phyloP scores from a whole-genome alignment of 92 coral and sea anemone genomes.

The Meandrina meandrites region DNA sequence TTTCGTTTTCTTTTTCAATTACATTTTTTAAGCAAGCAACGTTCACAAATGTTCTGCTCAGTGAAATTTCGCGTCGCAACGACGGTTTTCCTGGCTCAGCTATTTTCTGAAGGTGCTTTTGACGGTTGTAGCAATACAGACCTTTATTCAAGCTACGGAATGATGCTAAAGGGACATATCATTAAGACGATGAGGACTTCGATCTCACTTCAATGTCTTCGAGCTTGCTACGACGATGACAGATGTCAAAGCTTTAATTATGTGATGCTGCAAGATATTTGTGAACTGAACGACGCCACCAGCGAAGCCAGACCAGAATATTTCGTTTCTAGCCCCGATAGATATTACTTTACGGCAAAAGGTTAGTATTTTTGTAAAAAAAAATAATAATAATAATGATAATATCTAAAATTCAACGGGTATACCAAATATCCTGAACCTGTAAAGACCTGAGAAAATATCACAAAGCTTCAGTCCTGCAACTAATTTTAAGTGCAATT shows the following conservation, averaged over 20 bases:
- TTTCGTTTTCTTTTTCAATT: too few relatives aligned
- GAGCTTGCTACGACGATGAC: background rate
- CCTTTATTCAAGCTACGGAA: background rate
- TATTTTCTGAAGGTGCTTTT: background rate
- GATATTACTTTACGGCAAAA: background rate
- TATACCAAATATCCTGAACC: too few relatives aligned
- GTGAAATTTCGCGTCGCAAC: background rate
- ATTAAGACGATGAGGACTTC: background rate
- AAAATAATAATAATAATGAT: too few relatives aligned
- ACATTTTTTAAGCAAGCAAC: background rate
- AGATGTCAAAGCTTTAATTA: slow-evolving; percentile 6
- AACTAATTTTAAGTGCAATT: too few relatives aligned
- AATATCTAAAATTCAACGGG: too few relatives aligned
- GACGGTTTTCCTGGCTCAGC: background rate
- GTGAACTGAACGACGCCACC: background rate
- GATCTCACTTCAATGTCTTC: background rate
- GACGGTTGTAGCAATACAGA: background rate
- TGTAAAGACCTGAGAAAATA: too few relatives aligned
- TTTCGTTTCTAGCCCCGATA: background rate
- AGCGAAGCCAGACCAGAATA: background rate
- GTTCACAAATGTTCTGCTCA: background rate
- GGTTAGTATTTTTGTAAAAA: too few relatives aligned
- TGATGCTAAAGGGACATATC: background rate
- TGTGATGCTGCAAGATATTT: background rate
- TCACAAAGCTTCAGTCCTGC: too few relatives aligned